Evolutionary conservation across 2,888 invertebrate species (phyloP), one percentile per base, ranked within the genome.

Genomic region (Protophormia terraenovae): DNA sequence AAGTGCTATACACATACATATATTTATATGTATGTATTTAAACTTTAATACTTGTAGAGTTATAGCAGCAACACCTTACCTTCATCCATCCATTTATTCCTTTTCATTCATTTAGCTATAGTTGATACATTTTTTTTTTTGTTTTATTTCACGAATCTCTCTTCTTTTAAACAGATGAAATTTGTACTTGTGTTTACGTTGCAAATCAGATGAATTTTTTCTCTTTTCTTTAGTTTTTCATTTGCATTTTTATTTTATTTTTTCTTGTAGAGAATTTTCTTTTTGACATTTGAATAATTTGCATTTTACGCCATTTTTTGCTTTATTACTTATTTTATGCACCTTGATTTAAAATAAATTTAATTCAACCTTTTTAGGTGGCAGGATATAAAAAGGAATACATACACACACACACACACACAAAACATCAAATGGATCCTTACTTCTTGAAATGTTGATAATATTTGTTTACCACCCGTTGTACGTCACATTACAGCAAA

Each of bases 231-330:
- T 29, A 10, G 2, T 12, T 29, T 27, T 29, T 32, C 32, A 24
- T 16, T n/a, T 12, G n/a, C n/a, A 12, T 29, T 16, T 47, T 7
- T 24, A 6, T 19, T 35, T 24, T 35, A 4, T 35, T n/a, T 16
- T 27, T n/a, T 35, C 12, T 27, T 27, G 35, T 16, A 62, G 35
- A 53, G 81, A 62, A 32, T 69, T 73, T 55, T 29, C 45, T 45
- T 41, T 77, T 72, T 77, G 72, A 81, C 72, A 71, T 72, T 77
- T 73, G 73, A 77, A 84, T 81, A 67, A 73, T 73, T 84, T 69
- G 62, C 35, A 81, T 84, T 84, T 81, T 69, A 67, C 72, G 67
- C 38, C 60, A 73, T 55, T 80, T 80, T 47, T 73, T 53, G 5
- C 27, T 32, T 55, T 55, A n/a, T 16, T 55, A 19, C 3, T 19